Conservation (phyloP, 2,113 vertebrate species). For the Gopherus flavomarginatus region DNA sequence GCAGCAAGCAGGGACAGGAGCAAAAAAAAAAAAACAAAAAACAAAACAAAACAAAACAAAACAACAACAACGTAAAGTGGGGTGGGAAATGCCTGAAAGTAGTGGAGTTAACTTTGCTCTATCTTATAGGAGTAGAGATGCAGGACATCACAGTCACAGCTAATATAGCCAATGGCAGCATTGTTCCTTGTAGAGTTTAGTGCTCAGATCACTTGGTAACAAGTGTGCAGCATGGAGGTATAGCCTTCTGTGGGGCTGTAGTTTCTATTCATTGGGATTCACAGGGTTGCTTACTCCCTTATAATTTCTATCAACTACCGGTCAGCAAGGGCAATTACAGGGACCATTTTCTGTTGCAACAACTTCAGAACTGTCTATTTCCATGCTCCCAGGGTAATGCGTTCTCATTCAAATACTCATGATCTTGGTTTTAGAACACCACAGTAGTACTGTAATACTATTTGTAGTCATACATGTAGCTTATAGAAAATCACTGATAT, state of each 20-base stretch:
- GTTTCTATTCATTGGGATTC: not conserved
- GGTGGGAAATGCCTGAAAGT: not conserved
- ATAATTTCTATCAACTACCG: not conserved
- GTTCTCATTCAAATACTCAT: not conserved
- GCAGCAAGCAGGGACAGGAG: not conserved
- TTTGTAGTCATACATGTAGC: not conserved
- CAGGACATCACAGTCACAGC: not conserved
- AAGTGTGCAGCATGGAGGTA: not conserved
- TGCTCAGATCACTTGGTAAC: not conserved
- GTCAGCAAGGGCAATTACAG: not conserved
- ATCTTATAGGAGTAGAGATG: not conserved
- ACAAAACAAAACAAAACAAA: too few species aligned
- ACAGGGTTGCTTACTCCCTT: accelerated
- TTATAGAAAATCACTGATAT: not conserved
- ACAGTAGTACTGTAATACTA: not conserved
- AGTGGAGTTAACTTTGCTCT: not conserved
- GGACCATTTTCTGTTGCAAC: accelerated
- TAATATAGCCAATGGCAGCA: not conserved
- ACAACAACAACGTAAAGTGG: too few species aligned
- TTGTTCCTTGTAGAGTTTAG: not conserved
- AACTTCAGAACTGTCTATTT: not conserved
- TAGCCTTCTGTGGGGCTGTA: not conserved
- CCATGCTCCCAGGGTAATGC: not conserved
- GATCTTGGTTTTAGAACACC: not conserved
- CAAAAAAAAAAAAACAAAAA: not conserved